These are phyloP conservation scores for Tupaia tana DNA, from an alignment of 2,113 vertebrate species.

Conservation along the genomic window DNA sequence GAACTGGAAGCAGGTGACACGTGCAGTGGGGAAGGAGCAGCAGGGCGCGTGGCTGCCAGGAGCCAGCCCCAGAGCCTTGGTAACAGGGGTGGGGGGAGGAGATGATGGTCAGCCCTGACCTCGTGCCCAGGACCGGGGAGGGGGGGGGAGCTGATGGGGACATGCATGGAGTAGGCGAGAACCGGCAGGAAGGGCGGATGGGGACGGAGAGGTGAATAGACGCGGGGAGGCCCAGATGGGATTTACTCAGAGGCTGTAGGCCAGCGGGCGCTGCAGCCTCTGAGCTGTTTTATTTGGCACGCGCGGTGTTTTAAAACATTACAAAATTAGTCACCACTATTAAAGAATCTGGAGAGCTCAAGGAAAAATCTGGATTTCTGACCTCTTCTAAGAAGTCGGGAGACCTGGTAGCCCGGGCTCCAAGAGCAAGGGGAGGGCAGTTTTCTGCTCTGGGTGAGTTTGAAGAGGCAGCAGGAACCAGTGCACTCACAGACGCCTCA, in stretches of 20 bases:
- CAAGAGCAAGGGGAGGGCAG: rapidly evolving
- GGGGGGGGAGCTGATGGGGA: rapidly evolving
- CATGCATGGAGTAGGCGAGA: rapidly evolving
- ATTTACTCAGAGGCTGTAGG: background rate
- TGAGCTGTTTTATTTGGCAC: background rate
- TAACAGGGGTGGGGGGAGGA: background rate
- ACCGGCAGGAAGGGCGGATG: background rate
- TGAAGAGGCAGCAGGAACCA: background rate
- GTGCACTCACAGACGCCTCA: background rate
- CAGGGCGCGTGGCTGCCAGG: background rate
- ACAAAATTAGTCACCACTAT: background rate
- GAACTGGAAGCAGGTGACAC: background rate
- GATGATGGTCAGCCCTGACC: background rate
- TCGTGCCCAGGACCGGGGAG: background rate
- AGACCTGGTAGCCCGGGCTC: background rate
- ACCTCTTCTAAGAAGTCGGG: background rate
- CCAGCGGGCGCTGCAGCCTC: background rate
- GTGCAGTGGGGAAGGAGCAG: background rate
- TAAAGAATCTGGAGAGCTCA: background rate
- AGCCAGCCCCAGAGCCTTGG: background rate
- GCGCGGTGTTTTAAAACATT: background rate
- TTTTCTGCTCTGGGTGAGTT: background rate
- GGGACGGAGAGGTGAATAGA: background rate
- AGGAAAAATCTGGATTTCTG: background rate
- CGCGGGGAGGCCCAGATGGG: background rate